Base-by-base conservation (phyloP, 92 coral and sea anemone genomes). In the Siderastrea radians region DNA sequence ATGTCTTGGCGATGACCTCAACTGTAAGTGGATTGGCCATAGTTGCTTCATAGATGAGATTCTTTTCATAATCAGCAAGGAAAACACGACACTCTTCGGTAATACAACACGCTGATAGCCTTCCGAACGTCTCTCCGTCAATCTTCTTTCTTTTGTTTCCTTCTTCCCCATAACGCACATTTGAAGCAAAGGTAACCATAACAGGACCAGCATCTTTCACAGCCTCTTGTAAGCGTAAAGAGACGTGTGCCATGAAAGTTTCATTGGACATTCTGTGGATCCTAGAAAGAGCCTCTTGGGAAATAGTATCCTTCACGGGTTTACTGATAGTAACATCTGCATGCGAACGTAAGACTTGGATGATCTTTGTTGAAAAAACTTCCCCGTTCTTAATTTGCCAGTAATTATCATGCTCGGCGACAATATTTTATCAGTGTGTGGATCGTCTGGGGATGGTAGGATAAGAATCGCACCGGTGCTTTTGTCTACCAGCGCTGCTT, bases 261-360 rank as follows among this genome's bases (percentile, higher is more conserved):
- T 80, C 84, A 46, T 51, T 69, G 53, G 78, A 53, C 78, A 70
- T 82, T 62, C 78, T 11, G 50, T 82, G 78, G 26, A 49, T 61
- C 74, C 72, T 53, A 38, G 44, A 59, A 38, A 64, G 84, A 53
- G 86, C 86, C 38, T 82, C 78, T 68, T 68, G 86, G 16, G 78
- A 68, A 72, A 82, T 81, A 17, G 86, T 57, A 49, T 81, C 64
- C 61, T 52, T 69, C 10, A 81, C n/a, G 62, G 77, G 77, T 66
- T 81, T 50, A 59, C 62, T 82, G 58, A 82, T 82, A 38, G 78
- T 68, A 49, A 72, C 3, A 70, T 82, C 86, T 45, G 77, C 57
- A 70, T 82, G 86, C 48, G 77, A 82, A 68, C 86, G 78, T 46
- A 82, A 70, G 63, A 82, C 86, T 82, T 82, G 57, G 3, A 82